Evolutionary conservation across 2,113 vertebrate genomes (phyloP).

Genomic region (Centropus bengalensis): DNA sequence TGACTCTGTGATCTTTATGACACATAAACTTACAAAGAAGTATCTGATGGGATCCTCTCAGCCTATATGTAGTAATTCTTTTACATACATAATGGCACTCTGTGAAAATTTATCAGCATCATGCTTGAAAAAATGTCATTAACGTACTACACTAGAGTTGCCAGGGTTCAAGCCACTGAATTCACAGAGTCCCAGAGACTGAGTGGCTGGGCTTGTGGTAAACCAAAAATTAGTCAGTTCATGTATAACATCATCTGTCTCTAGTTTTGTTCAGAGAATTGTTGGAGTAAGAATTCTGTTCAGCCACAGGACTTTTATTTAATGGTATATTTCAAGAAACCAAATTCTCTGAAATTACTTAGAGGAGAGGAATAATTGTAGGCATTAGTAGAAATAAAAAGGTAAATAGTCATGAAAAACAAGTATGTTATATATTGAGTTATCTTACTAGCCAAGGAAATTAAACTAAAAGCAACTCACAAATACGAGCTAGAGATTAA

Average conservation of each 20-base stretch:
- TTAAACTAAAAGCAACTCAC: neutral
- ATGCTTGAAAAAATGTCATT: neutral
- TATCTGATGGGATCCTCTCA: neutral
- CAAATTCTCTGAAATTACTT: neutral
- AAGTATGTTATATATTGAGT: neutral
- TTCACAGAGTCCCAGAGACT: neutral
- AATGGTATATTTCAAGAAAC: neutral
- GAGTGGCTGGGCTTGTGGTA: neutral
- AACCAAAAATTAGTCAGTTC: neutral
- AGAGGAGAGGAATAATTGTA: neutral
- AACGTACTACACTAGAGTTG: no score
- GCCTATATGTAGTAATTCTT: neutral
- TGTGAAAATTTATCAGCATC: neutral
- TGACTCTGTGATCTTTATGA: no score
- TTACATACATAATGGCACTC: fast-evolving
- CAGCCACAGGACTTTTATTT: neutral
- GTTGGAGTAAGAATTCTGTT: neutral
- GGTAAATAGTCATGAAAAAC: neutral
- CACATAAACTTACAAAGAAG: neutral
- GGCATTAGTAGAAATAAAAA: neutral
- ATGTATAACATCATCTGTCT: neutral
- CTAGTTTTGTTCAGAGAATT: neutral
- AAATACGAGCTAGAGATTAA: neutral
- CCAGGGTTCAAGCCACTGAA: neutral
- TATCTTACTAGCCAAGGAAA: neutral